These are phyloP conservation scores for Porites lutea DNA, from an alignment of 64 coral and sea anemone genomes.

Conservation along the genomic window DNA sequence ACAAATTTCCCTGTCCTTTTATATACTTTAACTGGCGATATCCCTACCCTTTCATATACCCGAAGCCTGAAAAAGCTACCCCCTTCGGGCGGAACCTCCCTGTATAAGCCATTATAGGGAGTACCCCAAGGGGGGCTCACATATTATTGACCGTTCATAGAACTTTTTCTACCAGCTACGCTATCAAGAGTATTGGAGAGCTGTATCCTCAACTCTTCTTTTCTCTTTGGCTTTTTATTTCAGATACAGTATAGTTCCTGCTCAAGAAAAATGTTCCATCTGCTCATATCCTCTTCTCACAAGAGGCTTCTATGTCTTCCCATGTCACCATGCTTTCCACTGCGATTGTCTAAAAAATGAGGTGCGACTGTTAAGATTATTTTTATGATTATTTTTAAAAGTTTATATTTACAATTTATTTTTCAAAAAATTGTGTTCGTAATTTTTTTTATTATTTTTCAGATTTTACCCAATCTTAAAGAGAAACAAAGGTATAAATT, in stretches of 20 bases:
- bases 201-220: neutral
- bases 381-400: no score
- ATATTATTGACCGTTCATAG: neutral
- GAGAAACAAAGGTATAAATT: constrained; percentile 85
- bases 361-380: constrained; percentile 3
- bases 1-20: no score
- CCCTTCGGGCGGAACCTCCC: no score
- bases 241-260: constrained; percentile 88
- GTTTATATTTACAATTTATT: no score
- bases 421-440: neutral
- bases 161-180: no score
- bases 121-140: no score
- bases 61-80: no score
- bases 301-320: constrained; percentile 95
- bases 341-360: constrained; percentile 92
- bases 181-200: neutral
- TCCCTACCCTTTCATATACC: no score
- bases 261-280: constrained; percentile 84
- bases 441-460: neutral
- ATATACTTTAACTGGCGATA: no score
- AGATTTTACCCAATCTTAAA: constrained; percentile 82
- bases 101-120: no score
- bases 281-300: constrained; percentile 94
- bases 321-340: constrained; percentile 91
- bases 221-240: neutral